Conservation (phyloP, 2,113 vertebrate species). For the Acrocephalus kingi region DNA sequence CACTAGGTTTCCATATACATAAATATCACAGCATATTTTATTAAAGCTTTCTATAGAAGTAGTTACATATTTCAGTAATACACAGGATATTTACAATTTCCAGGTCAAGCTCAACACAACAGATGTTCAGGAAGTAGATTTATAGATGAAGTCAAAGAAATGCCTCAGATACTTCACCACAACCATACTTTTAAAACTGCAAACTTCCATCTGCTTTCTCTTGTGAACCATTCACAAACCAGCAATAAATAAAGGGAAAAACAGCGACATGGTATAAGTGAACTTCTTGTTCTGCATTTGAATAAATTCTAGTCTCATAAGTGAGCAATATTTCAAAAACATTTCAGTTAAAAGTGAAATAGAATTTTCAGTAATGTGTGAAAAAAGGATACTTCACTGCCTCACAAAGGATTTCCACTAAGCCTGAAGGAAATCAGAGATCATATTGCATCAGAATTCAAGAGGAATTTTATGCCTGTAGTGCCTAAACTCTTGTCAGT, state of each 20-base stretch:
- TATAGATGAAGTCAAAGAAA: slow-evolving; percentile 61
- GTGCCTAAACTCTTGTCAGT: not conserved
- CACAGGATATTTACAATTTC: slow-evolving; percentile 67
- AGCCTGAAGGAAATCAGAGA: not conserved
- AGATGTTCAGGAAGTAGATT: slow-evolving; percentile 63
- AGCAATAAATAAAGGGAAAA: not conserved
- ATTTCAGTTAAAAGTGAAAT: not conserved
- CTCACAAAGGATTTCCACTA: not conserved
- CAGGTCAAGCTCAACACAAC: slow-evolving; percentile 52
- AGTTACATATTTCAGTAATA: slow-evolving; percentile 57
- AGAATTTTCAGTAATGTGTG: not conserved
- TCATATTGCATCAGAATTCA: not conserved
- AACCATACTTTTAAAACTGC: not conserved
- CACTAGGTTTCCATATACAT: not conserved
- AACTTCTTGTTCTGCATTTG: not conserved
- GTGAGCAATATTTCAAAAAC: not conserved
- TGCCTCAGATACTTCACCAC: slow-evolving; percentile 9
- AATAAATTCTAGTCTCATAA: not conserved
- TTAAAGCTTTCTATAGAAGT: slow-evolving; percentile 22
- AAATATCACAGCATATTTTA: not conserved
- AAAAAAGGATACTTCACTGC: not conserved
- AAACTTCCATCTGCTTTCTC: slow-evolving; percentile 30
- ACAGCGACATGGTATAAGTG: not conserved
- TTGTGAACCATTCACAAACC: not conserved
- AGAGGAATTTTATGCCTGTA: not conserved